Base-by-base conservation (phyloP, 2,888 invertebrate genomes). In the Oscheius sp. region DNA sequence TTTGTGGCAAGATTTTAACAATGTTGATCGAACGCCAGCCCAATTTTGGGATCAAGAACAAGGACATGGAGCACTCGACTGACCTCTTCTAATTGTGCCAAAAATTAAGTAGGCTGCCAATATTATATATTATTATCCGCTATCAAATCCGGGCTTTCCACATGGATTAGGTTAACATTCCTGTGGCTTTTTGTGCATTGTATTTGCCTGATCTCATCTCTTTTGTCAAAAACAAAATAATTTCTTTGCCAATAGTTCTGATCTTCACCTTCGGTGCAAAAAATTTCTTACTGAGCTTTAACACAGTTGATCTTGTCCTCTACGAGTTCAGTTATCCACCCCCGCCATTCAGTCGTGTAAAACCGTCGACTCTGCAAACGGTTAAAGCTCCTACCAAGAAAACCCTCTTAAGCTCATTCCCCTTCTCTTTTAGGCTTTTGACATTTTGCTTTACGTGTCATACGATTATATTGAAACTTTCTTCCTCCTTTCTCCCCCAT, bases 1-100 rank as follows among this genome's bases (percentile, higher is more conserved):
- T 6, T 75, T 86, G 27, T 86, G 86, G 86, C 84, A 86, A 70
- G 86, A 86, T 75, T 86, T 86, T 76, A 87, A 86, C 77, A 83
- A 85, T 66, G 81, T 87, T 66, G 86, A 86, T 45, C 79, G 85
- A 6, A 77, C 83, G 34, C 83, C 84, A n/a, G 76, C 84, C 1
- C 83, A 83, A 55, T 85, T 82, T 71, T 86, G 86, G 86, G 86
- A 86, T 57, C 77, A 84, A 12, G 85, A 84, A 64, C 82, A 84
- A 48, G 82, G 76, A 0, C 79, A 75, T 58, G 74, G 73, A 48
- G 70, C 76, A 10, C 68, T 78, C 34, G 81, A 81, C 67, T 75
- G 52, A 69, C 42, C 31, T 52, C 52, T 8, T 29, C 27, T 48
- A 33, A 34, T n/a, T 58, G 58, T 61, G 61, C 42, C 61, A 55